Evolutionary conservation across 2,113 vertebrate genomes (phyloP).

Genomic region (Propithecus coquereli): DNA sequence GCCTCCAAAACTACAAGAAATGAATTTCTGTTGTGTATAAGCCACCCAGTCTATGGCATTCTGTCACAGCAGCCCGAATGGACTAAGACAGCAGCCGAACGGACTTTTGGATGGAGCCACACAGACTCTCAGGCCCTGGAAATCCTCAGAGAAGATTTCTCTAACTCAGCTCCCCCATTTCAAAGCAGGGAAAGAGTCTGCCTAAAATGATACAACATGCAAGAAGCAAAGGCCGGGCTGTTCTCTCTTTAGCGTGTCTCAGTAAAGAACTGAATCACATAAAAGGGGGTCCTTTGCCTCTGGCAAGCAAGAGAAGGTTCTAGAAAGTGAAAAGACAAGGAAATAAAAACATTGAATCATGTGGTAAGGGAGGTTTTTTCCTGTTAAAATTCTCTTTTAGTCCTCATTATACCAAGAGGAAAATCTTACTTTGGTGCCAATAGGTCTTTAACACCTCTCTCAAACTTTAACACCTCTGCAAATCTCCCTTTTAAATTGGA

Average conservation of each 20-base stretch:
- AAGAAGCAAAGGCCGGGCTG: neutral
- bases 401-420: neutral
- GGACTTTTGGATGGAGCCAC: neutral
- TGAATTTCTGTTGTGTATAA: neutral
- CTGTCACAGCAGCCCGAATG: neutral
- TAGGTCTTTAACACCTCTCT: neutral
- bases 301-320: neutral
- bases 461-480: neutral
- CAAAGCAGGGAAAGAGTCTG: neutral
- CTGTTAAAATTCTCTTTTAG: neutral
- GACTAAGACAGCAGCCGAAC: no score
- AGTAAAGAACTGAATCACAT: neutral
- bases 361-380: neutral
- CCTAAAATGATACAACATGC: neutral
- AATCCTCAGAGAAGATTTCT: neutral
- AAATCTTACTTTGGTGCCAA: neutral
- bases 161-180: neutral
- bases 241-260: neutral
- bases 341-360: neutral
- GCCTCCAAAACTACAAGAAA: neutral
- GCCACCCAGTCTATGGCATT: neutral
- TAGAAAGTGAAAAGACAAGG: slow-evolving; percentile 12
- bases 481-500: slow-evolving; percentile 6
- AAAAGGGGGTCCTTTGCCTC: neutral
- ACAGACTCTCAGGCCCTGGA: neutral